Evolutionary conservation across 2,888 invertebrate genomes (phyloP).

Genomic region (Dimorphilus gyrociliatus): DNA sequence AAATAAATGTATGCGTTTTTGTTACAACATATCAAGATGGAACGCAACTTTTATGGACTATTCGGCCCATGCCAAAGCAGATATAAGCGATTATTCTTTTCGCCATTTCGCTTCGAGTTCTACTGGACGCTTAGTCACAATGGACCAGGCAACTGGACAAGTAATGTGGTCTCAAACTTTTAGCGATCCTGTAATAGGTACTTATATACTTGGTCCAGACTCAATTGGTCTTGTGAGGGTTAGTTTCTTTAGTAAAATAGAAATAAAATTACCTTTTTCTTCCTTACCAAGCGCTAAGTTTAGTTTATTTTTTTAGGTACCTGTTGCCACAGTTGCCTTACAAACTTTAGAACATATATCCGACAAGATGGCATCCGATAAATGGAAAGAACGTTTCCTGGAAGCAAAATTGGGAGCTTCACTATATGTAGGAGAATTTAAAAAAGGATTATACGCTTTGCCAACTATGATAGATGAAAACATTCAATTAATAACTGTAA

Average conservation of each 20-base stretch:
- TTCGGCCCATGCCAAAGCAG: slow-evolving; percentile 53
- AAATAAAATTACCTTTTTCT: too few relatives aligned
- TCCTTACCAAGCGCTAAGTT: too few relatives aligned
- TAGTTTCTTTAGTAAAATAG: too few relatives aligned
- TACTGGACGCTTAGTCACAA: slow-evolving; percentile 64
- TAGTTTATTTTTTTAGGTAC: too few relatives aligned
- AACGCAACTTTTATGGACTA: slow-evolving; percentile 95
- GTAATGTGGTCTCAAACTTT: slow-evolving; percentile 73
- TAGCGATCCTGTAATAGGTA: slow-evolving; percentile 73
- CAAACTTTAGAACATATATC: slow-evolving; percentile 49
- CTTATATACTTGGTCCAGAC: slow-evolving; percentile 47
- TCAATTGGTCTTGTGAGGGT: too few relatives aligned
- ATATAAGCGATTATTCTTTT: slow-evolving; percentile 63
- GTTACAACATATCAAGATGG: slow-evolving; percentile 47
- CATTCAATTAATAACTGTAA: slow-evolving; percentile 60
- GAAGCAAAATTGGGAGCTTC: slow-evolving; percentile 47
- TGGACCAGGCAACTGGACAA: slow-evolving; percentile 59
- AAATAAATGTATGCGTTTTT: not conserved
- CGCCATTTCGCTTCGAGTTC: slow-evolving; percentile 79
- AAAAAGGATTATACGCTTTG: slow-evolving; percentile 72
- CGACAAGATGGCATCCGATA: slow-evolving; percentile 22
- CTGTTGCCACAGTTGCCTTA: slow-evolving; percentile 74
- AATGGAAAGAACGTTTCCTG: slow-evolving; percentile 27
- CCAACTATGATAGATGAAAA: slow-evolving; percentile 72
- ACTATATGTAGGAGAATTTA: slow-evolving; percentile 74